A percentile compares a stretch with the other conserved stretches of the same genome.
Evolutionary conservation across 2,797 vertebrate species (phyloP).

Genomic region (Chiloscyllium punctatum): DNA sequence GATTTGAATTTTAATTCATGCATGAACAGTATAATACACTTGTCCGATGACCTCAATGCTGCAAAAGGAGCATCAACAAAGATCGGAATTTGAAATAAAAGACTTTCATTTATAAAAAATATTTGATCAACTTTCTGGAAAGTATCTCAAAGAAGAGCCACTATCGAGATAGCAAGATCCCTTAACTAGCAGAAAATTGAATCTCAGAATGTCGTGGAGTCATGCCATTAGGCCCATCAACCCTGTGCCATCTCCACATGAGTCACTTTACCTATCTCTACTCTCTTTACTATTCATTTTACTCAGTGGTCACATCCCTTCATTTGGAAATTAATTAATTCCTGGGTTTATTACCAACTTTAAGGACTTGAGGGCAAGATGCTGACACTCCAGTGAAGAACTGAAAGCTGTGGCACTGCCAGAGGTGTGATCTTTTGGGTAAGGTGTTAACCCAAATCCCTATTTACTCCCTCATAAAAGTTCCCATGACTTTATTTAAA

Average conservation of each 20-base stretch:
- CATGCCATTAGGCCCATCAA: neutral
- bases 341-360: neutral
- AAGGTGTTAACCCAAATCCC: neutral
- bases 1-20: neutral
- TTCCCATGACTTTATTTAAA: neutral
- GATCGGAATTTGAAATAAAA: neutral
- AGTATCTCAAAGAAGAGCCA: neutral
- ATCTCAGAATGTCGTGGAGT: neutral
- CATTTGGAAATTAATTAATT: neutral
- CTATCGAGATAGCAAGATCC: neutral
- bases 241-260: neutral
- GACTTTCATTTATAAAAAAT: neutral
- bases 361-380: neutral
- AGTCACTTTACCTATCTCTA: neutral
- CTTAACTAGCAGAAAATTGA: neutral
- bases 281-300: neutral
- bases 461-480: neutral
- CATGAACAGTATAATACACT: neutral
- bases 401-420: neutral
- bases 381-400: neutral
- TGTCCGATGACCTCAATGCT: neutral
- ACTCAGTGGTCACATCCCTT: neutral
- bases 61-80: neutral
- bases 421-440: neutral
- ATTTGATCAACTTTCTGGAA: neutral